Conservation (phyloP, 92 coral and sea anemone species). For the Zoanthus solanderi region DNA sequence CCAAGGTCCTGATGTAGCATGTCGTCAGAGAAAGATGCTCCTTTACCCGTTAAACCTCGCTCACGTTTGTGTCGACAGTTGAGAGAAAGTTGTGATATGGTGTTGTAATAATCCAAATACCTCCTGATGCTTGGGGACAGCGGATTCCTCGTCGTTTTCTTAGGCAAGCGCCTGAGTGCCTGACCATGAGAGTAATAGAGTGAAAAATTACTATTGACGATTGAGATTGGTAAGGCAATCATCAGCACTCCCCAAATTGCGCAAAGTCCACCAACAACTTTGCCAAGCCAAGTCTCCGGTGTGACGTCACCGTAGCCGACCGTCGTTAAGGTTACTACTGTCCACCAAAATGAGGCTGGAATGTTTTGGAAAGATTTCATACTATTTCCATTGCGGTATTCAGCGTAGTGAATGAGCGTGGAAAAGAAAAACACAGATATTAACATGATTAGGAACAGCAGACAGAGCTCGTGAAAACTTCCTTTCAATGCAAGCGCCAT, state of each 20-base stretch:
- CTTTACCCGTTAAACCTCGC: background rate
- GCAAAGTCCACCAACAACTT: constrained; percentile 78
- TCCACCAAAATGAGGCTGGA: constrained; percentile 91
- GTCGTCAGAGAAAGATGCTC: background rate
- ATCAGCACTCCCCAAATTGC: constrained; percentile 83
- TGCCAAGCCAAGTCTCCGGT: constrained; percentile 81
- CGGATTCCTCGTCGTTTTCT: constrained; percentile 65
- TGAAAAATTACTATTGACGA: constrained; percentile 84
- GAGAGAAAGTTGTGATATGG: constrained; percentile 55
- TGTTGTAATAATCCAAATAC: constrained; percentile 60
- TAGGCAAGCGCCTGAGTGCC: constrained; percentile 83
- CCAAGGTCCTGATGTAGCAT: background rate
- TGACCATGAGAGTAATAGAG: constrained; percentile 84
- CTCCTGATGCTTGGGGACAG: constrained; percentile 73
- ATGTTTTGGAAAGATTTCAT: constrained; percentile 67
- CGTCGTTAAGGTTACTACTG: constrained; percentile 87
- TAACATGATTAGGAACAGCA: constrained; percentile 71
- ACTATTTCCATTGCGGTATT: constrained; percentile 50
- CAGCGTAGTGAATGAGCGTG: constrained; percentile 78
- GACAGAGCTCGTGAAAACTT: constrained; percentile 76
- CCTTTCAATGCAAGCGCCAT: constrained; percentile 84
- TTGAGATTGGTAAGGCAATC: constrained; percentile 83
- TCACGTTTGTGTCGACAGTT: constrained; percentile 66
- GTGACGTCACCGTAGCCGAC: constrained; percentile 93
- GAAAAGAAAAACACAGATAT: constrained; percentile 79